Base-by-base conservation (phyloP, 2,113 vertebrate genomes). In the Tachysurus fulvidraco region DNA sequence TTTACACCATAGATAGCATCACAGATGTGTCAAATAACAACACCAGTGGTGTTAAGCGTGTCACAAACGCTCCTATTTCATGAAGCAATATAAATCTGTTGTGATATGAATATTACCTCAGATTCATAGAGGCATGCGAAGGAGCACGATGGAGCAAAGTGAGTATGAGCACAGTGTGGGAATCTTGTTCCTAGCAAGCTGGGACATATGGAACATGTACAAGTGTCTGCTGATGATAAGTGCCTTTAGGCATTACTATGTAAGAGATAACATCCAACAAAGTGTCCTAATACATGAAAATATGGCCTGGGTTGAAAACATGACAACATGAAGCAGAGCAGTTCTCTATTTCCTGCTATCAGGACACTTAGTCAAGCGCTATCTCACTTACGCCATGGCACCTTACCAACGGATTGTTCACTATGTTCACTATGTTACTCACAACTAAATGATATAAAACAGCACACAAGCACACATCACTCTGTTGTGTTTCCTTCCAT, bases 1-100 rank as follows among this genome's bases (percentile, higher is more conserved):
- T 80, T 85, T 80, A 86, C 84, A 86, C 62, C 41, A 17, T 52
- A 79, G 74, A 41, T 21, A 44, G 36, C 50, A 86, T 80, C 76
- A 55, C 76, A 86, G 84, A 86, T 86, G 84, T 86, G 84, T 65
- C 44, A 65, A 69, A 69, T 86, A 50, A 80, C 84, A 80, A 12
- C 84, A 80, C 50, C 46, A 55, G 2, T 59, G 84, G 62, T 79
- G 74, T 11, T 62, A 60, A 78, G 46, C 6, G 84, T 85, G 60
- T 79, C 60, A 85, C 57, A 64, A 78, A 85, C 25, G 54, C 74
- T 55, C 84, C 50, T 41, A 52, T 78, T 85, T 85, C n/a, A 79
- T 55, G 50, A 36, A 30, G 59, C 55, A 62, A 50, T 46, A 78
- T 65, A 67, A 85, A 85, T 52, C 74, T 79, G 84, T 17, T 23